Evolutionary conservation across 2,113 vertebrate genomes (phyloP), one percentile per base, ranked within the genome.

Genomic region (Corvus cornix): DNA sequence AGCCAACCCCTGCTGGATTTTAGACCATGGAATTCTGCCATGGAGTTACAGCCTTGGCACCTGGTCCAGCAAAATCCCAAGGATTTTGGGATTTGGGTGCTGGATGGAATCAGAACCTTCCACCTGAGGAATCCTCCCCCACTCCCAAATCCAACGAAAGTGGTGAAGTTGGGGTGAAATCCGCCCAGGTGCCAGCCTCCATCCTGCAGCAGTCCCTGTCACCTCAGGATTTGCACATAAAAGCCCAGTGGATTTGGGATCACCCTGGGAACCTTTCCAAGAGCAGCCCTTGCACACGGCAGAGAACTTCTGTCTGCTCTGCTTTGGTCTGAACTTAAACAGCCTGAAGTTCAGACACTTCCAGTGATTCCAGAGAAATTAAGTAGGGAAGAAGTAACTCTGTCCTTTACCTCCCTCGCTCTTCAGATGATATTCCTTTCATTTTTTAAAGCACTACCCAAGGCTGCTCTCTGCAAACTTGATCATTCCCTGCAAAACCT

Each of bases 41-140:
- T 1, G 2, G 46, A 17, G 5, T 18, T n/a, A 9, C 43, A 31
- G 7, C 44, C n/a, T 30, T 28, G 43, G 22, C 35, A 24, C 21
- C 35, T 7, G 28, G 55, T 4, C 55, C 84, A 74, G 49, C 43
- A 60, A 5, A 39, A 63, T 14, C 18, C 16, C 48, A 6, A 3
- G 39, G 33, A 3, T 4, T 7, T 1, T 4, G 30, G 33, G 35
- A 3, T 4, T 5, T 1, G 8, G 30, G 28, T 43, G 75, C 46
- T 2, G 3, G 60, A 10, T 27, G 62, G 58, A 21, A 56, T 4
- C 30, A n/a, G 33, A 23, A 53, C 2, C 17, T 16, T 41, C 56
- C n/a, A 48, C 21, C 27, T 5, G 5, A 60, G 67, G 33, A 69
- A n/a, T 7, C n/a, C 48, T 77, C 13, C 18, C n/a, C 46, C 46